phyloP scores from a whole-genome alignment of 2,797 vertebrate species.

The Scolopax rusticola region DNA sequence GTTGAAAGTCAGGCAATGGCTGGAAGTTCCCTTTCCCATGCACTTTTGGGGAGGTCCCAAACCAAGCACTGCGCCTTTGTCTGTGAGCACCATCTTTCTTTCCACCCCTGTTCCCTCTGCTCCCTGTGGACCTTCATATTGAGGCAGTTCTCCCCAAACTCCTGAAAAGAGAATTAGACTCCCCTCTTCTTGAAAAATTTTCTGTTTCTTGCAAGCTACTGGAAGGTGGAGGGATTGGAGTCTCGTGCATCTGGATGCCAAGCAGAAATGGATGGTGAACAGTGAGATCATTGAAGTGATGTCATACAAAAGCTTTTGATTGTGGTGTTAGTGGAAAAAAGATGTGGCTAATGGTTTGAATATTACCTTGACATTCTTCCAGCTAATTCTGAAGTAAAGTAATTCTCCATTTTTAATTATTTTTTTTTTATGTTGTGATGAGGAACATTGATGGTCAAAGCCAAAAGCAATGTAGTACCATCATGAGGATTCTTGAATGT shows the following conservation, averaged over 20 bases:
- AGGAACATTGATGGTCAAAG: not conserved
- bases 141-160: not conserved
- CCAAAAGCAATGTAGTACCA: not conserved
- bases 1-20: not conserved
- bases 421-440: not conserved
- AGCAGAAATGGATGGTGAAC: not conserved
- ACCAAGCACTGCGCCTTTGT: not conserved
- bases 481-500: not conserved
- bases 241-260: not conserved
- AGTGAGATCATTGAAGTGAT: not conserved
- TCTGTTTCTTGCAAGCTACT: not conserved
- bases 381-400: not conserved
- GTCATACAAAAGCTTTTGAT: not conserved
- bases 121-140: not conserved
- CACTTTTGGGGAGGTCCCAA: not conserved
- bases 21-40: not conserved
- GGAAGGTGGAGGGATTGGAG: not conserved
- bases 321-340: not conserved
- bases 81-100: not conserved
- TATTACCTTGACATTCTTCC: not conserved
- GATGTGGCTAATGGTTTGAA: not conserved
- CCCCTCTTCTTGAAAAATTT: not conserved
- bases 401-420: no score
- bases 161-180: not conserved
- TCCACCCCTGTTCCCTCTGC: not conserved